These are phyloP conservation scores for Pogonophryne albipinna DNA, from an alignment of 2,797 vertebrate genomes.

Conservation along the genomic window DNA sequence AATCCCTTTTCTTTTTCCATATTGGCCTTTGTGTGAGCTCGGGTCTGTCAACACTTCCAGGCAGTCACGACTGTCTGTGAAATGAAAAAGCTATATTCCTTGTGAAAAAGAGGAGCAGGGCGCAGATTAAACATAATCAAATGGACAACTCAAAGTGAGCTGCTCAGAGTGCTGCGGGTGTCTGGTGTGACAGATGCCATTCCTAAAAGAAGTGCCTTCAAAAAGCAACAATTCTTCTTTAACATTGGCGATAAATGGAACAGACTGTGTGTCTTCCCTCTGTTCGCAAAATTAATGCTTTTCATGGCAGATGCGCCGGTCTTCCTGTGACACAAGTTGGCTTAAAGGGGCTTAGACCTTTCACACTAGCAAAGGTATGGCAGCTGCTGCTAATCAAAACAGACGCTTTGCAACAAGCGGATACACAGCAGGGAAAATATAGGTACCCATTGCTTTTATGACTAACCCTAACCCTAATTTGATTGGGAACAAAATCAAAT, in stretches of 20 bases:
- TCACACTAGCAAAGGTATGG: constrained; percentile 3
- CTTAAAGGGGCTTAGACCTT: constrained; percentile 46
- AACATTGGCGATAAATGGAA: constrained; percentile 20
- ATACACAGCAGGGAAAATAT: constrained; percentile 43
- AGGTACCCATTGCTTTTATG: constrained; percentile 55
- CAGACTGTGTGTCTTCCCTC: constrained; percentile 20
- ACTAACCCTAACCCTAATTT: too few relatives aligned
- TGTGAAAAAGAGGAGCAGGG: constrained; percentile 43
- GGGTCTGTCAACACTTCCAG: constrained; percentile 49
- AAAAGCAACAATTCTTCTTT: constrained; percentile 8
- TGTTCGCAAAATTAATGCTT: constrained; percentile 30
- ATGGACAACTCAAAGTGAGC: constrained; percentile 32
- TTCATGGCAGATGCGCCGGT: not conserved
- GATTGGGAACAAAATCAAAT: constrained; percentile 22
- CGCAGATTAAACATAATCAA: constrained; percentile 51
- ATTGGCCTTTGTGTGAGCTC: constrained; percentile 45
- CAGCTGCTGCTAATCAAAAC: constrained; percentile 48
- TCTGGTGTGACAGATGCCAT: constrained; percentile 51
- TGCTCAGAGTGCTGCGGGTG: constrained; percentile 38
- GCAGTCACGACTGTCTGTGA: constrained; percentile 49
- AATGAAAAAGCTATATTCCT: constrained; percentile 57
- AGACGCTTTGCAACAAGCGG: constrained; percentile 50
- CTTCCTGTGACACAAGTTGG: constrained; percentile 23
- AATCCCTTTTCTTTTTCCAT: constrained; percentile 36
- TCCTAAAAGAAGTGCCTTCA: constrained; percentile 39